phyloP scores from a whole-genome alignment of 2,797 vertebrate species.

The Periophthalmus magnuspinnatus region DNA sequence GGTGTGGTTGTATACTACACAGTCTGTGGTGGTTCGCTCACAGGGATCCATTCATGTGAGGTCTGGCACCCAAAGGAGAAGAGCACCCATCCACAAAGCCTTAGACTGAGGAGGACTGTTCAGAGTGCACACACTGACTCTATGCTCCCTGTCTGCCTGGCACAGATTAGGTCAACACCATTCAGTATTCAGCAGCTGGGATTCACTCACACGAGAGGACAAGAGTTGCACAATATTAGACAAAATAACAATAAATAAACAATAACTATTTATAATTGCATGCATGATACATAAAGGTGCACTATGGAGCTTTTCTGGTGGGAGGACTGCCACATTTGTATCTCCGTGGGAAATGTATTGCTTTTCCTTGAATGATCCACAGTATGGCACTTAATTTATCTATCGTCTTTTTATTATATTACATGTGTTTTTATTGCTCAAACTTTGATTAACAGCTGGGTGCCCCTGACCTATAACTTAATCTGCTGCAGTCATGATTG shows the following conservation, averaged over 20 bases:
- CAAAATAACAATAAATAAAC: not conserved
- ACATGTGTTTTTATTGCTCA: too few relatives aligned
- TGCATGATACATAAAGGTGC: too few relatives aligned
- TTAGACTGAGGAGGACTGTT: constrained; percentile 73
- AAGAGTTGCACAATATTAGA: not conserved
- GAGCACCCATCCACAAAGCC: constrained; percentile 64
- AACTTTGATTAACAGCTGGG: too few relatives aligned
- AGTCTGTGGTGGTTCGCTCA: constrained; percentile 50
- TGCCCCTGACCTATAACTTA: too few relatives aligned
- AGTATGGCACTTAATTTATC: too few relatives aligned
- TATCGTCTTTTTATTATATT: too few relatives aligned
- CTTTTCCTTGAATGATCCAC: too few relatives aligned
- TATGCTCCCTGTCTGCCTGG: constrained; percentile 76
- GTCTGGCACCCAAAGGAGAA: constrained; percentile 70
- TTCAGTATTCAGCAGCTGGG: constrained; percentile 70
- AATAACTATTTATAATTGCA: not conserved
- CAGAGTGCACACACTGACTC: constrained; percentile 67
- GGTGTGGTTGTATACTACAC: constrained; percentile 27
- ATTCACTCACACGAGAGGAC: constrained; percentile 25
- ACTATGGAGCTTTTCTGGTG: too few relatives aligned
- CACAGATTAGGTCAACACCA: constrained; percentile 77
- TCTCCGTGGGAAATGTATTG: too few relatives aligned
- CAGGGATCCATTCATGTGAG: constrained; percentile 74
- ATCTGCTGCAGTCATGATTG: too few relatives aligned
- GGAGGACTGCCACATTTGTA: too few relatives aligned